These are phyloP conservation scores for Trichopria drosophilae DNA, from an alignment of 2,888 invertebrate species.

Conservation along the genomic window DNA sequence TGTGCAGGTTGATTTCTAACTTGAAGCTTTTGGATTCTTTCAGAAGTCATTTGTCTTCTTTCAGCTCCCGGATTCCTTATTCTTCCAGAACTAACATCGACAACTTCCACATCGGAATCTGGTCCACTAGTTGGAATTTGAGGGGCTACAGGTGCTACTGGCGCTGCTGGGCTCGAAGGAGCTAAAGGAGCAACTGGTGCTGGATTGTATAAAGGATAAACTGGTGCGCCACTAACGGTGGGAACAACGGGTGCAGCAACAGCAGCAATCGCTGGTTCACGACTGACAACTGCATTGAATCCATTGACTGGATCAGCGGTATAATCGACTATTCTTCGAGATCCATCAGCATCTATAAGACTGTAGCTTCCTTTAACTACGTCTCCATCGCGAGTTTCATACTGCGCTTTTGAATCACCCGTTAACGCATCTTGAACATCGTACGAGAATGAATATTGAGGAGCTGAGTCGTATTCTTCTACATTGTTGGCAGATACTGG, in stretches of 20 bases:
- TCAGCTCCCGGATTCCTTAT: too few species aligned
- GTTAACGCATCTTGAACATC: constrained; percentile 51
- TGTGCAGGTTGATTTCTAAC: too few species aligned
- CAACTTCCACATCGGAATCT: constrained; percentile 53
- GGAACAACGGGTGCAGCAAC: constrained; percentile 35
- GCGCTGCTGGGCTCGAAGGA: neutral
- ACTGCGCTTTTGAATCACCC: constrained; percentile 52
- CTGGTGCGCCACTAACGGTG: constrained; percentile 52
- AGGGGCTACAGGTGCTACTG: neutral
- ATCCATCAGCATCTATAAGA: constrained; percentile 51
- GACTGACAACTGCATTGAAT: constrained; percentile 55
- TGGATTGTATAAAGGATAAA: too few species aligned
- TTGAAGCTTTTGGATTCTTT: too few species aligned
- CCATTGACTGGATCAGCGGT: constrained; percentile 50
- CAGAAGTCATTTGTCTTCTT: too few species aligned
- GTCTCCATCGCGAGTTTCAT: constrained; percentile 50
- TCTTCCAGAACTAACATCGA: constrained; percentile 51
- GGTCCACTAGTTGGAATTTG: constrained; percentile 48
- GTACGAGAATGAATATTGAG: constrained; percentile 50
- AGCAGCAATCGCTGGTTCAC: constrained; percentile 44
- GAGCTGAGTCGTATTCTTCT: constrained; percentile 47
- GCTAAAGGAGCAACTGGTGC: too few species aligned
- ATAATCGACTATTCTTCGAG: constrained; percentile 49
- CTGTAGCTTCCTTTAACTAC: constrained; percentile 51
- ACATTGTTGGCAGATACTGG: constrained; percentile 38